These are phyloP conservation scores for Boloria euphrosyne DNA, from an alignment of 2,888 invertebrate genomes.

Conservation along the genomic window DNA sequence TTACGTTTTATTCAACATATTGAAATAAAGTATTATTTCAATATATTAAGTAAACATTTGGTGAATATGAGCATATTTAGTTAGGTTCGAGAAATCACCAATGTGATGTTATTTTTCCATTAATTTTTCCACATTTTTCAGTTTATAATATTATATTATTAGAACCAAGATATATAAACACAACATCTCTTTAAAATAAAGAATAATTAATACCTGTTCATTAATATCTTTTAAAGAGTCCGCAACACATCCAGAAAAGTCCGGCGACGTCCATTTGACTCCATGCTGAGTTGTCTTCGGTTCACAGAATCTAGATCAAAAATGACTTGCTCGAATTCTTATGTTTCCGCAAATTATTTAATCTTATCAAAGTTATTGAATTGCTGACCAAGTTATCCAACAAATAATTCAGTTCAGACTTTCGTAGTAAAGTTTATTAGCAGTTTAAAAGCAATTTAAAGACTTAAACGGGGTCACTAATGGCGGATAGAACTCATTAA, in stretches of 20 bases:
- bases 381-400: constrained; percentile 21
- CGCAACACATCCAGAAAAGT: constrained; percentile 88
- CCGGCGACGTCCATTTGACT: constrained; percentile 88
- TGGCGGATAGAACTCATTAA: constrained; percentile 6
- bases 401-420: constrained; percentile 20
- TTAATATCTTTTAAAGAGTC: constrained; percentile 84
- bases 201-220: constrained; percentile 76
- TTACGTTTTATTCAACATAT: background rate
- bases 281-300: constrained; percentile 78
- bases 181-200: too few relatives aligned
- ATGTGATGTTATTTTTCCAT: too few relatives aligned
- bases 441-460: constrained; percentile 25
- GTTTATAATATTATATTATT: too few relatives aligned
- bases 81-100: too few relatives aligned
- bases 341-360: background rate
- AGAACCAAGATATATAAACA: too few relatives aligned
- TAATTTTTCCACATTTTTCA: too few relatives aligned
- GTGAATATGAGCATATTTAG: background rate
- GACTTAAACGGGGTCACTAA: constrained; percentile 21
- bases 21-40: too few relatives aligned
- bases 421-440: constrained; percentile 19
- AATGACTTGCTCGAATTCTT: background rate
- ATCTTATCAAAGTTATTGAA: constrained; percentile 20
- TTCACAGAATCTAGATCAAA: constrained; percentile 66
- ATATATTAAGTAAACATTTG: background rate